These are phyloP conservation scores for Denticeps clupeoides DNA, from an alignment of 2,797 vertebrate species.

Conservation along the genomic window DNA sequence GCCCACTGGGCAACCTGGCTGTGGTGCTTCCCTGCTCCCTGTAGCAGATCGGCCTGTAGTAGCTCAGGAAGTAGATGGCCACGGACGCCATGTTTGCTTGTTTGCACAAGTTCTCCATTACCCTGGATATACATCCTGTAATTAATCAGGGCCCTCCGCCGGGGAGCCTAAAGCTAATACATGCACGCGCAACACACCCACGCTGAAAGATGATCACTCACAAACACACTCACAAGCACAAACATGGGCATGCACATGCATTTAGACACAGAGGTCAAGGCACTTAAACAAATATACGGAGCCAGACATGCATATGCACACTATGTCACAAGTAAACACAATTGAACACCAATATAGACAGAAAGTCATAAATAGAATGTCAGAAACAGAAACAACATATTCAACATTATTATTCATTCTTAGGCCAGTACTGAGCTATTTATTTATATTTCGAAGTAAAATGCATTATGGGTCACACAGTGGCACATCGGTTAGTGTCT, in stretches of 20 bases:
- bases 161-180: background rate
- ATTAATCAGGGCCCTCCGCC: constrained; percentile 13
- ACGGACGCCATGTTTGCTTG: constrained; percentile 11
- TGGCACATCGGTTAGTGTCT: no score
- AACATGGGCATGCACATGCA: background rate
- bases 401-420: no score
- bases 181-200: background rate
- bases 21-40: background rate
- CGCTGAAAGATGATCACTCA: background rate
- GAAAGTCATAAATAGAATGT: background rate
- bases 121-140: constrained; percentile 11
- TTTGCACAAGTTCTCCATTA: constrained; percentile 15
- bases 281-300: background rate
- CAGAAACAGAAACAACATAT: no score
- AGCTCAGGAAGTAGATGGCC: background rate
- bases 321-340: background rate
- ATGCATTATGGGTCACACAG: no score
- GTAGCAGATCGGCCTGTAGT: background rate
- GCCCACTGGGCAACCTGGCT: no score
- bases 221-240: background rate
- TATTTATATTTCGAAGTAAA: background rate
- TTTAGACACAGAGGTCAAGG: background rate
- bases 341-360: background rate
- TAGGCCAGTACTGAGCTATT: no score
- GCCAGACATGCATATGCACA: background rate